These are phyloP conservation scores for Halcyon leucocephala DNA, from an alignment of 2,797 vertebrate species.

Conservation along the genomic window DNA sequence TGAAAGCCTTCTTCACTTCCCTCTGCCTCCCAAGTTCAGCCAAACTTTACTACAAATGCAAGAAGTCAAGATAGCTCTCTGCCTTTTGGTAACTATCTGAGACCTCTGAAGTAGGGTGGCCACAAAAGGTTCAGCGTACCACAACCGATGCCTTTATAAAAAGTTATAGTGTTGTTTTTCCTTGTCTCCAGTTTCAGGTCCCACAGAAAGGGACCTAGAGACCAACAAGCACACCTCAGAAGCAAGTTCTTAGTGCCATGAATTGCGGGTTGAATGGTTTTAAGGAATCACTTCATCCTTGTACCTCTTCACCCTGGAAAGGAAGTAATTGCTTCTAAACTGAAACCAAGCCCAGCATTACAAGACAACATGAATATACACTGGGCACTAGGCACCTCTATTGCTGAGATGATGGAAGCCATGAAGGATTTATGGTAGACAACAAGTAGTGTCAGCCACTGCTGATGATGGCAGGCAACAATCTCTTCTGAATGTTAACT, in stretches of 20 bases:
- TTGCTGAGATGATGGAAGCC: not conserved
- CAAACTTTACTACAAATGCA: not conserved
- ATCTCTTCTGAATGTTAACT: conserved; percentile 23
- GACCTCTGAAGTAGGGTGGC: not conserved
- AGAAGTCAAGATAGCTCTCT: not conserved
- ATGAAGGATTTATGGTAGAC: conserved; percentile 1
- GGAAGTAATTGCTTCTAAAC: not conserved
- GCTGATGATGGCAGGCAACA: not conserved
- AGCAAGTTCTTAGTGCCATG: not conserved
- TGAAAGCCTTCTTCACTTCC: not conserved
- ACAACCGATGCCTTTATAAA: not conserved
- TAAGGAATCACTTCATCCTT: not conserved
- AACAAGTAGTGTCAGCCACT: not conserved
- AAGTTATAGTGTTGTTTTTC: not conserved
- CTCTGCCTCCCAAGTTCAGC: not conserved
- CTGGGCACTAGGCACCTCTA: not conserved
- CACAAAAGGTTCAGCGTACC: not conserved
- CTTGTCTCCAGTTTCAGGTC: not conserved
- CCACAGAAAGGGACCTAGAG: not conserved
- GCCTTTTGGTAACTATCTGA: not conserved
- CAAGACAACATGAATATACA: not conserved
- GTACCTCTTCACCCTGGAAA: not conserved
- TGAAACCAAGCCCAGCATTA: not conserved
- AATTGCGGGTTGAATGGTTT: not conserved
- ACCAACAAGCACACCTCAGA: not conserved